Evolutionary conservation across 1,140 invertebrate genomes (phyloP), one percentile per base, ranked within the genome.

Genomic region (Lepidurus arcticus): DNA sequence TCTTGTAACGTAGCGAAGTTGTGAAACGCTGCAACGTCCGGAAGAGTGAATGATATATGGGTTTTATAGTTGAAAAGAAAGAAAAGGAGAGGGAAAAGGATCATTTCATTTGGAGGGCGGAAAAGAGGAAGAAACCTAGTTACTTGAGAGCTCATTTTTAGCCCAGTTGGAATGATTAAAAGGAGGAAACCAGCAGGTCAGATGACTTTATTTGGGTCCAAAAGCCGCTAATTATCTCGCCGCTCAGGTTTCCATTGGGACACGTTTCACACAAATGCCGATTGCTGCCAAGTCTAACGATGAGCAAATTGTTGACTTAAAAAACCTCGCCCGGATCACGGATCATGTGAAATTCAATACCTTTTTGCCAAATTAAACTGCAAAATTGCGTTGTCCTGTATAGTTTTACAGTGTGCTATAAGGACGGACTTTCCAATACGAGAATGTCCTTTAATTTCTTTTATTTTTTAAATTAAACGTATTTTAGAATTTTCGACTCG

Each of bases 191-290:
- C 53, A 65, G 53, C 53, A 21, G 53, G 53, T 65, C 53, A 65
- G 13, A 65, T 65, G 53, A 21, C 53, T 21, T 65, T 65, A n/a
- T 65, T 65, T 7, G 6, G n/a, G 53, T 65, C 21, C 53, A 65
- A 21, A 65, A 65, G 53, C 53, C 53, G 53, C 53, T 65, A 65
- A 65, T 65, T 65, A 65, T 65, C 53, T 65, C 53, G 53, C 53
- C 53, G 53, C 7, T 65, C 53, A 16, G n/a, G 53, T 21, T 65
- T 65, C 21, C 53, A 65, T 13, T 21, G 16, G 16, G 21, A 21
- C 16, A 13, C 16, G 21, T 13, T 65, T 65, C n/a, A 65, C 21
- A 21, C 16, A 65, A 21, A 65, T 21, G 53, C 5, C 53, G 21
- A n/a, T 65, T 7, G 1, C 16, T n/a, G 53, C 13, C 9, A 9